These are phyloP conservation scores for Rhinoderma darwinii DNA, from an alignment of 2,113 vertebrate species.

Conservation along the genomic window DNA sequence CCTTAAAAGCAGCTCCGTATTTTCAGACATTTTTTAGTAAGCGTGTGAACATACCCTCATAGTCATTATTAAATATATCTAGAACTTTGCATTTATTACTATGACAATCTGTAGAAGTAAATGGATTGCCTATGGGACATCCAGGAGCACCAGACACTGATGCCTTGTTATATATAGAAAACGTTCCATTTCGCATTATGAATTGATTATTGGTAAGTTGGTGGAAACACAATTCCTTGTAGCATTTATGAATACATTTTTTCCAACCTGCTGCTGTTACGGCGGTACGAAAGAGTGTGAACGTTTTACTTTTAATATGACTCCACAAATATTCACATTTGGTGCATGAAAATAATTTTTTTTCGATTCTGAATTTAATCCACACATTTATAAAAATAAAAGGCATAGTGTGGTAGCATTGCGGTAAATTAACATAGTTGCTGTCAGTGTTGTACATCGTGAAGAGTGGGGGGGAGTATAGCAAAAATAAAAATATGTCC, in stretches of 20 bases:
- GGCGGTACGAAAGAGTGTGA: neutral
- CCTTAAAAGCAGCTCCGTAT: too few species aligned
- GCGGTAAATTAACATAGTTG: too few species aligned
- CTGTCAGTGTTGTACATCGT: neutral
- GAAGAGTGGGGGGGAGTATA: neutral
- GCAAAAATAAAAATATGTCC: neutral
- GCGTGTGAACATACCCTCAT: too few species aligned
- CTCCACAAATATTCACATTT: neutral
- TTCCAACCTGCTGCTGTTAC: neutral
- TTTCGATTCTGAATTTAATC: neutral
- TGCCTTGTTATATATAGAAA: neutral
- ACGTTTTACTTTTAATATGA: neutral
- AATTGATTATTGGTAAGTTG: neutral
- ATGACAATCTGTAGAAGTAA: neutral
- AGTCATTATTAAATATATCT: neutral
- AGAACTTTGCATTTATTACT: neutral
- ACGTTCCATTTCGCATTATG: neutral
- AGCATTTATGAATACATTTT: neutral
- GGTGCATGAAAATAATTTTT: neutral
- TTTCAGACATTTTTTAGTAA: too few species aligned
- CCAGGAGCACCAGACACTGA: neutral
- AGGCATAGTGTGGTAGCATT: neutral
- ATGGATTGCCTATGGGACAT: neutral
- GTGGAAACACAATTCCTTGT: neutral
- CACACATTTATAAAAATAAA: neutral